Percentiles rank a stretch among this genome's conserved stretches.
These are phyloP conservation scores for Rutpela maculata DNA, from an alignment of 2,888 invertebrate species.

Conservation along the genomic window DNA sequence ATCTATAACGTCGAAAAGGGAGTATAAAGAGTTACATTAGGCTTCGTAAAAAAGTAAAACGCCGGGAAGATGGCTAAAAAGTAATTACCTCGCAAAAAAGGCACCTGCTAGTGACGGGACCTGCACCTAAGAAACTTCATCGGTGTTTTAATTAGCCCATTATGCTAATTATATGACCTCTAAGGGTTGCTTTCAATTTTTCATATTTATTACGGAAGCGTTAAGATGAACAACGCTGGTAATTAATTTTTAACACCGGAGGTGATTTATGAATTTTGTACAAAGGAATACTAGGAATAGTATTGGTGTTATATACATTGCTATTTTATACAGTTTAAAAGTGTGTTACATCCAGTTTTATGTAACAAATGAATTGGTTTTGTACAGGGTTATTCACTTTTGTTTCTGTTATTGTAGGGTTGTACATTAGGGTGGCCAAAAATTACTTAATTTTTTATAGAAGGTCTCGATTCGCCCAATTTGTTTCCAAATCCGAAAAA, in stretches of 20 bases:
- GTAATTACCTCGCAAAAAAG: slow-evolving; percentile 65
- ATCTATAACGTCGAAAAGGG: slow-evolving; percentile 25
- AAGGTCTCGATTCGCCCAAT: too few species aligned
- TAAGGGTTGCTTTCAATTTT: slow-evolving; percentile 66
- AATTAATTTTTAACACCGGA: slow-evolving; percentile 37
- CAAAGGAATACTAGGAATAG: not conserved
- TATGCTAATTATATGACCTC: slow-evolving; percentile 68
- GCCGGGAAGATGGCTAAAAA: slow-evolving; percentile 51
- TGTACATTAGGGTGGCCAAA: too few species aligned
- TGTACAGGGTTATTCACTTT: too few species aligned
- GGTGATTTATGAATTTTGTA: slow-evolving; percentile 23
- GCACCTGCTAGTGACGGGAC: slow-evolving; percentile 65
- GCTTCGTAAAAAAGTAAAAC: slow-evolving; percentile 52
- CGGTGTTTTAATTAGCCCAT: slow-evolving; percentile 66
- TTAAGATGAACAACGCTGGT: slow-evolving; percentile 40
- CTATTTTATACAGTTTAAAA: not conserved
- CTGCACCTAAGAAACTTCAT: slow-evolving; percentile 65
- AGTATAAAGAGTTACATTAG: slow-evolving; percentile 42
- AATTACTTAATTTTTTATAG: too few species aligned
- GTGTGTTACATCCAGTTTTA: too few species aligned
- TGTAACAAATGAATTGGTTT: too few species aligned
- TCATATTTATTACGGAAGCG: slow-evolving; percentile 60
- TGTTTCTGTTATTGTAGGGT: too few species aligned
- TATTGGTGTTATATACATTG: not conserved
- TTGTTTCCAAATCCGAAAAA: too few species aligned